Conservation (phyloP, 2,797 vertebrate species). For the Syngnathus acus region DNA sequence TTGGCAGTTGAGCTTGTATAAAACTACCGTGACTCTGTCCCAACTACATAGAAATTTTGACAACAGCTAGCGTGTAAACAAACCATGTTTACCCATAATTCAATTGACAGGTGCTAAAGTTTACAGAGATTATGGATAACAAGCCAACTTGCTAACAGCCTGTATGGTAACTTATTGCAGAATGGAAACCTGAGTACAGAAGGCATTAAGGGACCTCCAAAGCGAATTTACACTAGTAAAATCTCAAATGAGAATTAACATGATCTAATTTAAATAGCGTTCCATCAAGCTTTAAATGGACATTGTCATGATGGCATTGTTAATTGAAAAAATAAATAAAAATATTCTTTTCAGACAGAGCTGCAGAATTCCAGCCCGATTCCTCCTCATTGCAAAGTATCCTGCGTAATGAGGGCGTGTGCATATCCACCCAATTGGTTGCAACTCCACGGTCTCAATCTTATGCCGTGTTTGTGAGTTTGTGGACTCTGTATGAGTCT, state of each 20-base stretch:
- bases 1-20: not conserved
- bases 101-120: not conserved
- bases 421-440: conserved; percentile 9
- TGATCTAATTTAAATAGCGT: not conserved
- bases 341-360: conserved; percentile 37
- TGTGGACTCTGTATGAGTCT: not conserved
- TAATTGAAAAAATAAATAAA: not conserved
- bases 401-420: conserved; percentile 43
- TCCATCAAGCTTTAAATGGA: not conserved
- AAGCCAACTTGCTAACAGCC: not conserved
- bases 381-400: conserved; percentile 46
- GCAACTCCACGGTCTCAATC: conserved; percentile 36
- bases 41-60: not conserved
- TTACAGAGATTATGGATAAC: not conserved
- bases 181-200: not conserved
- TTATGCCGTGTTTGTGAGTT: conserved; percentile 50
- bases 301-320: not conserved
- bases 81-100: not conserved
- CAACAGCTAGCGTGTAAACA: not conserved
- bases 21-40: not conserved
- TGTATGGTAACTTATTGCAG: not conserved
- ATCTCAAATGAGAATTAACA: not conserved
- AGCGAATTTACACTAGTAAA: not conserved
- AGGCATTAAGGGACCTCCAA: not conserved
- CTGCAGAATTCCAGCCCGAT: conserved; percentile 35